These are phyloP conservation scores for Rhagophthalmus giganteus DNA, from an alignment of 2,888 invertebrate genomes.

Conservation along the genomic window DNA sequence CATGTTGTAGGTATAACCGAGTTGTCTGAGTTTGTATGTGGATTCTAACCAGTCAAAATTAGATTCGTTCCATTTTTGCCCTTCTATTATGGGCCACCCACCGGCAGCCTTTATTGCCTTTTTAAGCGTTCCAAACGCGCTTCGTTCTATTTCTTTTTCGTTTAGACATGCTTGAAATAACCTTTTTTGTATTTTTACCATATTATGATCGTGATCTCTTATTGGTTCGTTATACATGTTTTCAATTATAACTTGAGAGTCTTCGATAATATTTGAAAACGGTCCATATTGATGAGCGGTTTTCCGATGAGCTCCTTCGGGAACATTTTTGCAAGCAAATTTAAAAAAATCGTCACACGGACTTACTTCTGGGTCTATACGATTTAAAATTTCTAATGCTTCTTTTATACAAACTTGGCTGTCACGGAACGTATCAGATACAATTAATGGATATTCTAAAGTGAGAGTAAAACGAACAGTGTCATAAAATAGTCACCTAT, in stretches of 20 bases:
- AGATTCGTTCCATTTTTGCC: constrained; percentile 34
- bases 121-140: constrained; percentile 17
- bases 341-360: constrained; percentile 77
- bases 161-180: constrained; percentile 39
- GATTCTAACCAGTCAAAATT: constrained; percentile 40
- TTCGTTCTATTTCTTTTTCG: constrained; percentile 25
- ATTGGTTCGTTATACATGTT: neutral
- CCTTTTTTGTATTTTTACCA: constrained; percentile 8
- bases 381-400: constrained; percentile 68
- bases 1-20: constrained; percentile 38
- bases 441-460: constrained; percentile 1
- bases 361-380: constrained; percentile 67
- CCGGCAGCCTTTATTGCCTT: constrained; percentile 38
- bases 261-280: neutral
- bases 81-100: constrained; percentile 44
- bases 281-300: neutral
- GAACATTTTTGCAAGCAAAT: constrained; percentile 14
- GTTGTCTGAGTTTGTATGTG: constrained; percentile 38
- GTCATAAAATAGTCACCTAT: too few relatives aligned
- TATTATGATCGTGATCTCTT: neutral
- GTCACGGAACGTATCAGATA: constrained; percentile 1
- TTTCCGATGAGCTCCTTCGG: too few relatives aligned
- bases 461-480: neutral
- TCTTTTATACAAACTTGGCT: constrained; percentile 65
- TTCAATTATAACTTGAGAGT: neutral